Percentiles rank a stretch among this genome's conserved stretches.
These are phyloP conservation scores for Nephotettix cincticeps DNA, from an alignment of 1,140 invertebrate genomes.

Conservation along the genomic window DNA sequence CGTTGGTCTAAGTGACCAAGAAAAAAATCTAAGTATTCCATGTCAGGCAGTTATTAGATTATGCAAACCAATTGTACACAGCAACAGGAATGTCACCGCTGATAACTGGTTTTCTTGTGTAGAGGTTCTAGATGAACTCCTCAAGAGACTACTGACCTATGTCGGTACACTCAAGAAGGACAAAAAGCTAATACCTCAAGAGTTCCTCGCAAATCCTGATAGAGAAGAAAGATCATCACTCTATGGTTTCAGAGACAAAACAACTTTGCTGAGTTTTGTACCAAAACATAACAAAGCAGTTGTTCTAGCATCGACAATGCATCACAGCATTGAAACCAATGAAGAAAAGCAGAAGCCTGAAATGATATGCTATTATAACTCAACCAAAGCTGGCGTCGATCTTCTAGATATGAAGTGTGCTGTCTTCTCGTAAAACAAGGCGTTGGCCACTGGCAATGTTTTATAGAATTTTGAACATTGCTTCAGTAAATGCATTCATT, in stretches of 20 bases:
- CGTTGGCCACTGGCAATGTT: constrained; percentile 44
- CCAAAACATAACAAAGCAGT: constrained; percentile 42
- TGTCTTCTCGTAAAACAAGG: constrained; percentile 36
- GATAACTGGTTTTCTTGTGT: constrained; percentile 38
- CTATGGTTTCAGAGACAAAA: constrained; percentile 29
- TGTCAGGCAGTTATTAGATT: constrained; percentile 25
- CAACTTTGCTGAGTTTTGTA: constrained; percentile 31
- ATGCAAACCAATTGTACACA: constrained; percentile 36
- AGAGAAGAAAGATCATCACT: constrained; percentile 3
- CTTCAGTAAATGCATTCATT: constrained; percentile 32
- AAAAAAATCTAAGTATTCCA: constrained; percentile 14
- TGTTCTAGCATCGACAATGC: constrained; percentile 43
- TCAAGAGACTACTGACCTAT: constrained; percentile 43
- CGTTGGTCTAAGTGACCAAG: constrained; percentile 5
- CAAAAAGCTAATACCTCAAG: constrained; percentile 47
- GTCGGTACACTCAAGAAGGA: constrained; percentile 51
- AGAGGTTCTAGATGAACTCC: constrained; percentile 41
- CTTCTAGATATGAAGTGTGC: constrained; percentile 41
- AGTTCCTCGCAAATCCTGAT: constrained; percentile 33
- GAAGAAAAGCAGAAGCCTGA: constrained; percentile 39
- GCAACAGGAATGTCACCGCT: constrained; percentile 36
- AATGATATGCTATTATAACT: constrained; percentile 41
- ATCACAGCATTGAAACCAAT: constrained; percentile 38
- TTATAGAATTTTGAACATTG: constrained; percentile 40
- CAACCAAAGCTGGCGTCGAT: constrained; percentile 45